phyloP scores from a whole-genome alignment of 1,140 invertebrate species.

The Samia ricini region DNA sequence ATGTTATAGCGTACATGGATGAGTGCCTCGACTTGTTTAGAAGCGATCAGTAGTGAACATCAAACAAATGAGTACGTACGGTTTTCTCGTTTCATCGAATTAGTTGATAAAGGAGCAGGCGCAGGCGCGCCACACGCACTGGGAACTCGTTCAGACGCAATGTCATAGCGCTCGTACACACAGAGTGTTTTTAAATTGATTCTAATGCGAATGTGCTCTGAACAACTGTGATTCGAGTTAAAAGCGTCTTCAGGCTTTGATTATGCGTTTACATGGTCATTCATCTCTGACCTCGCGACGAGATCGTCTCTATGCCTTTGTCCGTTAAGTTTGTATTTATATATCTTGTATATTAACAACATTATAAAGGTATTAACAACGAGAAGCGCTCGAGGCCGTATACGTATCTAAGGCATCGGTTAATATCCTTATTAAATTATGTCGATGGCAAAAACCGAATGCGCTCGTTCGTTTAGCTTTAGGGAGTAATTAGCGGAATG shows the following conservation, averaged over 20 bases:
- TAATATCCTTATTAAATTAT: conserved; percentile 75
- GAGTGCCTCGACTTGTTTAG: conserved; percentile 28
- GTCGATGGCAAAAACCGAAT: conserved; percentile 66
- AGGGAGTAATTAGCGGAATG: conserved; percentile 75
- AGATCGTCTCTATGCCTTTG: conserved; percentile 28
- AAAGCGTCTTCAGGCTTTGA: conserved; percentile 62
- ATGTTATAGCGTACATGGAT: conserved; percentile 21
- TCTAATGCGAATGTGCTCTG: conserved; percentile 66
- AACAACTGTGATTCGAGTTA: conserved; percentile 67
- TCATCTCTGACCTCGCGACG: conserved; percentile 66
- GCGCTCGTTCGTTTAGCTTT: conserved; percentile 62
- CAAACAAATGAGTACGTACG: conserved; percentile 23
- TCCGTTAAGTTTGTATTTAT: conserved; percentile 28
- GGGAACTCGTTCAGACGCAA: conserved; percentile 51
- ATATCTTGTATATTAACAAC: conserved; percentile 37
- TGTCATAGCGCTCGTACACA: conserved; percentile 45
- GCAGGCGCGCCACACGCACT: conserved; percentile 57
- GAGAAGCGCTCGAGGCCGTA: conserved; percentile 48
- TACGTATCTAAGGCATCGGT: conserved; percentile 66
- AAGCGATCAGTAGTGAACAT: conserved; percentile 35
- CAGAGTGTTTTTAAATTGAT: conserved; percentile 67
- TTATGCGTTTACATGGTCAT: conserved; percentile 69
- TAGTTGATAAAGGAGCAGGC: conserved; percentile 32
- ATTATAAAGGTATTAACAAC: conserved; percentile 57
- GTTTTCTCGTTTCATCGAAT: conserved; percentile 55